Percentiles rank a stretch among this genome's conserved stretches.
These are phyloP conservation scores for Cantharis flavilabris DNA, from an alignment of 2,888 invertebrate species.

Conservation along the genomic window DNA sequence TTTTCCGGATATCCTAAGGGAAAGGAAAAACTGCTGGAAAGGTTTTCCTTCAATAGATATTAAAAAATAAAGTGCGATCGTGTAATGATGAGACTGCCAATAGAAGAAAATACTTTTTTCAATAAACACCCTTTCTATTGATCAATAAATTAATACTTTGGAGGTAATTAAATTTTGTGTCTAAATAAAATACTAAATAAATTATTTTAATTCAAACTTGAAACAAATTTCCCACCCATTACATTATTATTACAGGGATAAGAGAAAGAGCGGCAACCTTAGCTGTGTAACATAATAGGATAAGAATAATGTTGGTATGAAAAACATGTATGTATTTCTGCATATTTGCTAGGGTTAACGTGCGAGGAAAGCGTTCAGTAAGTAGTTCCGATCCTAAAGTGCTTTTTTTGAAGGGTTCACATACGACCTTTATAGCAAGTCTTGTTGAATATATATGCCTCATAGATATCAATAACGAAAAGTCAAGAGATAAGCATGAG, in stretches of 20 bases:
- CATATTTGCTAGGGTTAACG: constrained; percentile 22
- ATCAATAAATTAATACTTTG: not conserved
- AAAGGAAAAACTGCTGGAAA: constrained; percentile 14
- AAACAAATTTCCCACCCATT: not conserved
- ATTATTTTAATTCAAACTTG: not conserved
- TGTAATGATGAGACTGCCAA: constrained; percentile 4
- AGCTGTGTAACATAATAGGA: constrained; percentile 12
- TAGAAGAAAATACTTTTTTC: not conserved
- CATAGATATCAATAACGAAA: constrained; percentile 28
- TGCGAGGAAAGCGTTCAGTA: constrained; percentile 16
- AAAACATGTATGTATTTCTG: constrained; percentile 17
- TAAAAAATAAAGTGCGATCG: constrained; percentile 19
- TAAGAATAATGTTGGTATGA: constrained; percentile 16
- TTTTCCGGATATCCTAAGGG: constrained; percentile 14
- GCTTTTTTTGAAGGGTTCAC: constrained; percentile 9
- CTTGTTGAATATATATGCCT: constrained; percentile 25
- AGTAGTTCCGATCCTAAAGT: constrained; percentile 7
- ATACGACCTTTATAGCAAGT: constrained; percentile 28
- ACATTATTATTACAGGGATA: not conserved
- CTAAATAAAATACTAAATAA: too few relatives aligned
- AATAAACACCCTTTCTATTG: not conserved
- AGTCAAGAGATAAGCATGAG: constrained; percentile 23
- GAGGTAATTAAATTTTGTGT: not conserved
- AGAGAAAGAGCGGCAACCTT: constrained; percentile 13
- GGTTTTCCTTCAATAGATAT: constrained; percentile 8